Conservation (phyloP, 2,888 invertebrate genomes). For the Sympetrum striolatum region DNA sequence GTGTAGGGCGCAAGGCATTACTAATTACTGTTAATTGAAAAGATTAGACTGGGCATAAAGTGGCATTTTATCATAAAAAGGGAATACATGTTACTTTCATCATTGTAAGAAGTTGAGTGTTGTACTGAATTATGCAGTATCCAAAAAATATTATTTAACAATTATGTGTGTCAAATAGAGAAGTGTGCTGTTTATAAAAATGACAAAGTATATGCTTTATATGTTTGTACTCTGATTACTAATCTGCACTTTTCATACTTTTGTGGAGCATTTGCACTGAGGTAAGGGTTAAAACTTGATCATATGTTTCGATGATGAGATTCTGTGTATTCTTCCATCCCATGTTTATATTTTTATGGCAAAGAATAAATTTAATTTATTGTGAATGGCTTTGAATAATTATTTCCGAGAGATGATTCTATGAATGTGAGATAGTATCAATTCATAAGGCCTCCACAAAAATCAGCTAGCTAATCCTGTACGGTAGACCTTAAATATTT, state of each 20-base stretch:
- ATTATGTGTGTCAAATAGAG: background rate
- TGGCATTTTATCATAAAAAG: background rate
- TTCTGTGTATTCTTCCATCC: slow-evolving; percentile 38
- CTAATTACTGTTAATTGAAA: background rate
- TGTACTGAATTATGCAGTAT: slow-evolving; percentile 7
- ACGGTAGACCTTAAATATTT: no score
- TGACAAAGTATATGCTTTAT: slow-evolving; percentile 27
- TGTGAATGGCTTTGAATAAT: background rate
- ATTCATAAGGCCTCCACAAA: no score
- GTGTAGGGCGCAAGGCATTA: background rate
- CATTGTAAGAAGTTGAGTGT: background rate
- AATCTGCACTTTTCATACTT: slow-evolving; percentile 32
- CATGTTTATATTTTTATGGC: slow-evolving; percentile 41
- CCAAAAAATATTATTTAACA: slow-evolving; percentile 15
- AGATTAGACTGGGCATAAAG: background rate
- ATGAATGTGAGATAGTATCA: background rate
- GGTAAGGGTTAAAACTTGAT: slow-evolving; percentile 4
- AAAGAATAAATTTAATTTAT: slow-evolving; percentile 40
- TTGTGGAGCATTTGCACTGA: slow-evolving; percentile 29
- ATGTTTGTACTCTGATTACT: slow-evolving; percentile 21
- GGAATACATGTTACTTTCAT: background rate
- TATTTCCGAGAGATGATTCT: background rate
- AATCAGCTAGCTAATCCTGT: no score
- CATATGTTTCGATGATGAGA: slow-evolving; percentile 15
- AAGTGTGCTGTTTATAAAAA: background rate